phyloP scores from a whole-genome alignment of 2,888 invertebrate genomes.

The Diaphora mendica region DNA sequence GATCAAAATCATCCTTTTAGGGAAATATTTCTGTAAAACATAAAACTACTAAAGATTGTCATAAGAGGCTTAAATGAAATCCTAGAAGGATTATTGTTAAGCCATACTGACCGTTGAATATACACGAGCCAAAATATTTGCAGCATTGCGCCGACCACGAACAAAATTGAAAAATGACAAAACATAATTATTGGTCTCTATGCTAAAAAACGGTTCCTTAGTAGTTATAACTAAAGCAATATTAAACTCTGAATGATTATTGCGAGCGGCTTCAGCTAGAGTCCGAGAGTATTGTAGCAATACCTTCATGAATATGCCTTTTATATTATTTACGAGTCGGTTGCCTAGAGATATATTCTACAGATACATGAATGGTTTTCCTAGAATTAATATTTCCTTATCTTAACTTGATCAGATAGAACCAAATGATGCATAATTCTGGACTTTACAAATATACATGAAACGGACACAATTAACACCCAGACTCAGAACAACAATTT shows the following conservation, averaged over 20 bases:
- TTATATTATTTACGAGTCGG: not conserved
- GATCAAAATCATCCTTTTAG: too few relatives aligned
- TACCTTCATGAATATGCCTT: slow-evolving; percentile 7
- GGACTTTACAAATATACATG: too few relatives aligned
- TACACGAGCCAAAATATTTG: too few relatives aligned
- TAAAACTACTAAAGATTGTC: too few relatives aligned
- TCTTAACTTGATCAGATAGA: not conserved
- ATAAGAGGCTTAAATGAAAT: too few relatives aligned
- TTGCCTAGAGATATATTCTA: not conserved
- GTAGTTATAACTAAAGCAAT: slow-evolving; percentile 16
- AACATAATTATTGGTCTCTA: too few relatives aligned
- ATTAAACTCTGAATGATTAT: slow-evolving; percentile 10
- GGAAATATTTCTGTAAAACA: too few relatives aligned
- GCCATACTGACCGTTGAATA: too few relatives aligned
- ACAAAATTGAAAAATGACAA: not conserved
- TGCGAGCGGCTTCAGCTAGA: not conserved
- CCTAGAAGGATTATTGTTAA: too few relatives aligned
- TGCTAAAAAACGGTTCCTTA: slow-evolving; percentile 5
- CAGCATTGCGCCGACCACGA: too few relatives aligned
- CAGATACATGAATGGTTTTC: not conserved
- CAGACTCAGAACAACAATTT: too few relatives aligned
- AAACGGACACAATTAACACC: too few relatives aligned
- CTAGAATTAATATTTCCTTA: not conserved
- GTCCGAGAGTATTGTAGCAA: slow-evolving; percentile 1
- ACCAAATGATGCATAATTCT: not conserved